These are phyloP conservation scores for Thymelicus lineola DNA, from an alignment of 2,888 invertebrate species.

Conservation along the genomic window DNA sequence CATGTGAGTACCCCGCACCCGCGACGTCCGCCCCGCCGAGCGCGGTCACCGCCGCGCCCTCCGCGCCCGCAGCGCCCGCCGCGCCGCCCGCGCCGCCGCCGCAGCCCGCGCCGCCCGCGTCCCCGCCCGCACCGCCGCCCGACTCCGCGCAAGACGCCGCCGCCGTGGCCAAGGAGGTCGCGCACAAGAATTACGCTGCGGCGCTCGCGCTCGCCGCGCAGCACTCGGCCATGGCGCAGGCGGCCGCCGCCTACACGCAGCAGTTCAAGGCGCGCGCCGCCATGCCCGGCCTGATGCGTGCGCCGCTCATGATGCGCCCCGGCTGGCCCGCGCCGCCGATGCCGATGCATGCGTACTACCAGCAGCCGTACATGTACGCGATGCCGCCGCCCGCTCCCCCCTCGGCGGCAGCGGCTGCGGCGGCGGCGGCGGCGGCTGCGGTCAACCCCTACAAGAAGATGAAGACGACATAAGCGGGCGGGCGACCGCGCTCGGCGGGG, in stretches of 20 bases:
- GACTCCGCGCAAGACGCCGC: constrained; percentile 84
- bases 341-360: constrained; percentile 80
- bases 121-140: constrained; percentile 49
- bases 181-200: constrained; percentile 93
- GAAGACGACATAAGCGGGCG: constrained; percentile 90
- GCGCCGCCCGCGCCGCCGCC: constrained; percentile 54
- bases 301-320: constrained; percentile 75
- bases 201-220: constrained; percentile 83
- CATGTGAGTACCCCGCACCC: constrained; percentile 97
- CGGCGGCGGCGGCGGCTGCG: constrained; percentile 72
- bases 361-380: constrained; percentile 82
- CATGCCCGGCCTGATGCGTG: constrained; percentile 75
- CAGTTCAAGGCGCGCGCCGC: constrained; percentile 89
- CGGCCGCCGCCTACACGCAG: constrained; percentile 76
- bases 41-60: constrained; percentile 60
- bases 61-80: constrained; percentile 58
- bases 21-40: constrained; percentile 87
- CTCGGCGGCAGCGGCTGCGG: constrained; percentile 71
- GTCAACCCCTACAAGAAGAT: constrained; percentile 96
- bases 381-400: constrained; percentile 79
- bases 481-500: constrained; percentile 69
- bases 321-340: constrained; percentile 78
- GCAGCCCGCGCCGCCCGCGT: constrained; percentile 53
- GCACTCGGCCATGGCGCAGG: constrained; percentile 72
- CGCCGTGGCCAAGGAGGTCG: constrained; percentile 91